Conservation (phyloP, 1,140 invertebrate genomes). For the Cephus cinctus region DNA sequence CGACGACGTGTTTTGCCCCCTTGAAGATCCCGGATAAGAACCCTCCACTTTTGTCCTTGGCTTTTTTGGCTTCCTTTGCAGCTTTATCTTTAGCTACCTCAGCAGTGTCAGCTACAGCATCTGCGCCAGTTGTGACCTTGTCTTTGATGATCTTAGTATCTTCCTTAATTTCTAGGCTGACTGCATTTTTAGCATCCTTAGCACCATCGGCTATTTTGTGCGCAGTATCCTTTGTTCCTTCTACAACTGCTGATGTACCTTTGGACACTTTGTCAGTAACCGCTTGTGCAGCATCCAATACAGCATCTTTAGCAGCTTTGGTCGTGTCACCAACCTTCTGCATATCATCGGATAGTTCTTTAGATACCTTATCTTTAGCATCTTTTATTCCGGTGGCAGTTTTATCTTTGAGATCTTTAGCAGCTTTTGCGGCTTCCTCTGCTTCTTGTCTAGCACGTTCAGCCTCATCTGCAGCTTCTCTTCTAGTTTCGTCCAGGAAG, state of each 20-base stretch:
- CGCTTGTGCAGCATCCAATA: background rate
- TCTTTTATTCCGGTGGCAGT: background rate
- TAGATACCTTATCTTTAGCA: background rate
- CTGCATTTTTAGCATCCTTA: background rate
- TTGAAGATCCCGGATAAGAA: conserved; percentile 30
- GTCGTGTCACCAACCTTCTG: background rate
- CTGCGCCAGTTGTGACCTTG: background rate
- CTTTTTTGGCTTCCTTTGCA: conserved; percentile 30
- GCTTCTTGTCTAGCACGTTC: conserved; percentile 12
- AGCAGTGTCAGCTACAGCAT: conserved; percentile 5
- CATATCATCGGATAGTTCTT: background rate
- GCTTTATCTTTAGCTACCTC: conserved; percentile 6
- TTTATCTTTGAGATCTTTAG: conserved; percentile 8
- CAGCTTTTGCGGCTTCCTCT: conserved; percentile 8
- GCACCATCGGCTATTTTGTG: conserved; percentile 1
- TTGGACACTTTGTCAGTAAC: background rate
- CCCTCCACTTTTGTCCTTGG: conserved; percentile 26
- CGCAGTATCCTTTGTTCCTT: too few relatives aligned
- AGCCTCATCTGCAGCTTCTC: conserved; percentile 22
- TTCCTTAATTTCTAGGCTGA: conserved; percentile 11
- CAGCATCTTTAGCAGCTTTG: background rate
- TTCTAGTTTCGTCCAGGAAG: conserved; percentile 30
- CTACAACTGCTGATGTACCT: too few relatives aligned
- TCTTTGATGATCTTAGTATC: conserved; percentile 4
- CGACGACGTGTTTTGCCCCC: conserved; percentile 27